Conservation (phyloP, 2,888 invertebrate species). For the Hydroisotoma schaefferi region DNA sequence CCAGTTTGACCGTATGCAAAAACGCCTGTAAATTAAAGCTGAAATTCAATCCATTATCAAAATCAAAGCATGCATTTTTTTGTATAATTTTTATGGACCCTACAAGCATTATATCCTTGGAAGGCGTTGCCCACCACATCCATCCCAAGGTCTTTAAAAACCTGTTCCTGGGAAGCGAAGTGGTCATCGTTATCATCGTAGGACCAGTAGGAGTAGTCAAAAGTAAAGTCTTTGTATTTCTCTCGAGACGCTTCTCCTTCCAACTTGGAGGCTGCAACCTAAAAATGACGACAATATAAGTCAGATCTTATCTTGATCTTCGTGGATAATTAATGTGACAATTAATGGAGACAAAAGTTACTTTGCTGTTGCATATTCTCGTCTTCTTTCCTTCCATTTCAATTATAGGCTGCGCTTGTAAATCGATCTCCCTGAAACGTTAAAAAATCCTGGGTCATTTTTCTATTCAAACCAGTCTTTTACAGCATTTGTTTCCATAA, state of each 20-base stretch:
- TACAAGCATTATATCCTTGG: slow-evolving; percentile 52
- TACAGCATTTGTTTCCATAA: too few relatives aligned
- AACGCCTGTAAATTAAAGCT: slow-evolving; percentile 50
- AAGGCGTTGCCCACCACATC: slow-evolving; percentile 78
- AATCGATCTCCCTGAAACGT: slow-evolving; percentile 69
- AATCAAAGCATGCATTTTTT: not conserved
- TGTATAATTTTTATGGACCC: not conserved
- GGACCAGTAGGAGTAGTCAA: slow-evolving; percentile 87
- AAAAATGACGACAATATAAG: not conserved
- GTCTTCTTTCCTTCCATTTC: slow-evolving; percentile 83
- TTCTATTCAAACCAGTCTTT: too few relatives aligned
- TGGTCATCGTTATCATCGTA: slow-evolving; percentile 65
- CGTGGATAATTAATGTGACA: not conserved
- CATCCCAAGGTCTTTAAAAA: slow-evolving; percentile 70
- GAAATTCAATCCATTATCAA: not conserved
- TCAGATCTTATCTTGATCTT: not conserved
- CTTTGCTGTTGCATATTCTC: slow-evolving; percentile 70
- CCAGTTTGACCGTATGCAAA: slow-evolving; percentile 91
- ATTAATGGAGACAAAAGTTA: slow-evolving; percentile 51
- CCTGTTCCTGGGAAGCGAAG: slow-evolving; percentile 78
- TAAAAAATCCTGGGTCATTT: too few relatives aligned
- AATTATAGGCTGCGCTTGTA: slow-evolving; percentile 76
- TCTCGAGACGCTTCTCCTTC: slow-evolving; percentile 56
- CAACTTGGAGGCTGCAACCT: slow-evolving; percentile 38
- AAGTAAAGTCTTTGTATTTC: slow-evolving; percentile 79